Percentiles rank a stretch among this genome's conserved stretches.
These are phyloP conservation scores for Bhutanitis thaidina DNA, from an alignment of 2,888 invertebrate genomes.

Conservation along the genomic window DNA sequence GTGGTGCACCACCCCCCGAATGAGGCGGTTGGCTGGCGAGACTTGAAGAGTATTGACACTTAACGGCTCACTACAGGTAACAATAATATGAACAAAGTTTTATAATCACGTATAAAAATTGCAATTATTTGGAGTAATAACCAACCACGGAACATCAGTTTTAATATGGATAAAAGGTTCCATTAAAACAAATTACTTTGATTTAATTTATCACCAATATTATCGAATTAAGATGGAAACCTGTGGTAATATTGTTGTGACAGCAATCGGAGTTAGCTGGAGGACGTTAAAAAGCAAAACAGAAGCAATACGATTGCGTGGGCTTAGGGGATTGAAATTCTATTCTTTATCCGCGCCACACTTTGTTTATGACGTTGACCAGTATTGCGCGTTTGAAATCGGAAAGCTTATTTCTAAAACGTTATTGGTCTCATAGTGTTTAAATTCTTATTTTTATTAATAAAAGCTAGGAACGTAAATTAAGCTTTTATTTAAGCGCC, in stretches of 20 bases:
- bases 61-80: too few relatives aligned
- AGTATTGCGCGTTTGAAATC: constrained; percentile 5
- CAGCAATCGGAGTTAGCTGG: constrained; percentile 29
- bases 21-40: too few relatives aligned
- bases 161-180: constrained; percentile 1
- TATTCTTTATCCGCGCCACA: constrained; percentile 43
- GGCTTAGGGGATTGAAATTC: constrained; percentile 50
- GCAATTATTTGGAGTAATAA: background rate
- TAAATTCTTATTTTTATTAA: constrained; percentile 3
- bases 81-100: too few relatives aligned
- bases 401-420: constrained; percentile 10
- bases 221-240: constrained; percentile 13
- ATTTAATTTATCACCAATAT: constrained; percentile 1
- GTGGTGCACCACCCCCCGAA: too few relatives aligned
- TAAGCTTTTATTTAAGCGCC: constrained; percentile 18
- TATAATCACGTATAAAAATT: background rate
- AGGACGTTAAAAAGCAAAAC: constrained; percentile 45
- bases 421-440: constrained; percentile 10
- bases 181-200: background rate
- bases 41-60: too few relatives aligned
- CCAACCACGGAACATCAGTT: background rate
- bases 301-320: constrained; percentile 44
- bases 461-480: constrained; percentile 8
- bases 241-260: constrained; percentile 30
- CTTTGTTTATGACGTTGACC: constrained; percentile 28